Base-by-base conservation (phyloP, 2,888 invertebrate genomes). In the Gari tellinella region DNA sequence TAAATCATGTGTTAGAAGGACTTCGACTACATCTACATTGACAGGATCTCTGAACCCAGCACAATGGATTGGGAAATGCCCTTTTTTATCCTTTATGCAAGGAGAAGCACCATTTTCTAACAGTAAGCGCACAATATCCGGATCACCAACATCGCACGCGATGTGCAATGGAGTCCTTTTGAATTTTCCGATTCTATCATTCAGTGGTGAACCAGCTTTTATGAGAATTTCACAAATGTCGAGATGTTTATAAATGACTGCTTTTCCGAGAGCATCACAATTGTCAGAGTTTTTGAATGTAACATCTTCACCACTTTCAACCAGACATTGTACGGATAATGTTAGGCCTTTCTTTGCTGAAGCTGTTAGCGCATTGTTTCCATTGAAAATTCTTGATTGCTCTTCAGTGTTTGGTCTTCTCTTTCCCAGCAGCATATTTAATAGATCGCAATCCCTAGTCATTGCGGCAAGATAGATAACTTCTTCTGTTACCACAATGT, bases 111-210 rank as follows among this genome's bases (percentile, higher is more conserved):
- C 64, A 17, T 60, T 55, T 5, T 43, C 8, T 0, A 76, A 40
- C 4, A 76, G 38, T 5, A 31, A 5, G n/a, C 64, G 15, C 21
- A 64, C 63, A 17, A 55, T 25, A 31, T 31, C 31, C 31, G 31
- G 31, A 3, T 37, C 19, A 10, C 60, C 66, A 21, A 63, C 26
- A 60, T 75, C 75, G 26, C 41, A 57, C 15, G 75, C 70, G 17
- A 63, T 51, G 25, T 75, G 75, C 21, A 75, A 26, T 40, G 75
- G 75, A 2, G 70, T 63, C 45, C 67, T 51, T 43, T 70, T 70
- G 41, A 63, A 75, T 45, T 63, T 66, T 2, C 49, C 41, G n/a
- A 49, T 48, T 21, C 45, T 57, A 5, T 38, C 45, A 53, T 70
- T 49, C 15, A 70, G n/a, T 19, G 65, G 66, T 2, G 70, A 57